Evolutionary conservation across 2,888 invertebrate species (phyloP).

Genomic region (Deilephila elpenor): DNA sequence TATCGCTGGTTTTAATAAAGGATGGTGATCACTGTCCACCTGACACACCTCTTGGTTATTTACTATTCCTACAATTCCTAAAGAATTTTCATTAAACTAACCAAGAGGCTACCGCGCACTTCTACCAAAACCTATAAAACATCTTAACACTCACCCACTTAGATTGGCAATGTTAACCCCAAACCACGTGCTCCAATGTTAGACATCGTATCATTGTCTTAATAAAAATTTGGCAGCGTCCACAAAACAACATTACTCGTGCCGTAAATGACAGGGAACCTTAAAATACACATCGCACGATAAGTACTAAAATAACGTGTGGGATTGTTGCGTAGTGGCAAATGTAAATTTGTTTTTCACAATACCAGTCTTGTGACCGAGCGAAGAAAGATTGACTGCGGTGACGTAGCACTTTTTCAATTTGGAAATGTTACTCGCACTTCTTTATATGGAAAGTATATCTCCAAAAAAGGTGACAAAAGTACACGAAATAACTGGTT

Average conservation of each 20-base stretch:
- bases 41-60: too few species aligned
- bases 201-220: constrained; percentile 37
- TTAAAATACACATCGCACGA: constrained; percentile 21
- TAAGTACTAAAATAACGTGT: constrained; percentile 1
- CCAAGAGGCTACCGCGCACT: too few species aligned
- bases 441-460: background rate
- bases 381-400: background rate
- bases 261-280: constrained; percentile 27
- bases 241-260: constrained; percentile 36
- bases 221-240: constrained; percentile 49
- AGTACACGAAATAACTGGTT: too few species aligned
- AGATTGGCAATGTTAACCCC: background rate
- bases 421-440: background rate
- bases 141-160: too few species aligned
- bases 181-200: constrained; percentile 22
- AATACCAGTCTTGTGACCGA: background rate
- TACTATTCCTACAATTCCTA: too few species aligned
- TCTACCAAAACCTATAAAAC: too few species aligned
- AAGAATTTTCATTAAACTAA: too few species aligned
- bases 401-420: background rate
- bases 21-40: too few species aligned
- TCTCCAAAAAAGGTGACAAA: background rate
- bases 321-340: constrained; percentile 8
- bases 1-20: too few species aligned
- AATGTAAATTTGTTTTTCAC: constrained; percentile 11